These are phyloP conservation scores for Spinus olivaceus DNA, from an alignment of 2,797 vertebrate genomes.

Conservation along the genomic window DNA sequence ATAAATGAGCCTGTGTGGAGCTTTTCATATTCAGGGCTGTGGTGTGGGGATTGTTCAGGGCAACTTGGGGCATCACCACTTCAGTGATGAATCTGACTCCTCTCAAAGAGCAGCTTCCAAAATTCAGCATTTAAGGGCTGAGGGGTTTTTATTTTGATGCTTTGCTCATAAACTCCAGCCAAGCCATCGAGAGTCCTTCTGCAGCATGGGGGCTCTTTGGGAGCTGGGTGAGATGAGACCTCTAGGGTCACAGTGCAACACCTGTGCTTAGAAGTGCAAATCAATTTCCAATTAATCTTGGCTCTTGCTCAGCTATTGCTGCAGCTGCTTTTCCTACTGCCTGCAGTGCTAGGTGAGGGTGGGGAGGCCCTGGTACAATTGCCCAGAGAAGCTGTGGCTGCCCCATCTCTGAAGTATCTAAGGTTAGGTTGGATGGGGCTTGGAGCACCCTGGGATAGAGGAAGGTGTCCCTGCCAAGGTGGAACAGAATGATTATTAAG, in stretches of 20 bases:
- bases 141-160: not conserved
- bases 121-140: not conserved
- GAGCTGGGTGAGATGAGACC: not conserved
- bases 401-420: not conserved
- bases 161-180: not conserved
- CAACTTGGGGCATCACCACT: fast-evolving
- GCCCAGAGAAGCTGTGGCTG: not conserved
- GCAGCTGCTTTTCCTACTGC: not conserved
- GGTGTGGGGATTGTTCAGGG: not conserved
- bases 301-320: not conserved
- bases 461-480: not conserved
- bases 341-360: fast-evolving
- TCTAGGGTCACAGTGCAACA: not conserved
- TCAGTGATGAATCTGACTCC: not conserved
- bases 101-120: not conserved
- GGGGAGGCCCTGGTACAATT: not conserved
- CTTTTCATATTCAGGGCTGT: not conserved
- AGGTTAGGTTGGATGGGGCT: fast-evolving
- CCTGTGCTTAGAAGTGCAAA: not conserved
- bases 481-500: not conserved
- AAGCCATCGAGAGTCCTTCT: not conserved
- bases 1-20: constrained; percentile 81
- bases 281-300: not conserved
- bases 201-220: not conserved
- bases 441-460: not conserved